A percentile compares a stretch with the other conserved stretches of the same genome.
These are phyloP conservation scores for Myodes glareolus DNA, from an alignment of 2,113 vertebrate species.

Conservation along the genomic window DNA sequence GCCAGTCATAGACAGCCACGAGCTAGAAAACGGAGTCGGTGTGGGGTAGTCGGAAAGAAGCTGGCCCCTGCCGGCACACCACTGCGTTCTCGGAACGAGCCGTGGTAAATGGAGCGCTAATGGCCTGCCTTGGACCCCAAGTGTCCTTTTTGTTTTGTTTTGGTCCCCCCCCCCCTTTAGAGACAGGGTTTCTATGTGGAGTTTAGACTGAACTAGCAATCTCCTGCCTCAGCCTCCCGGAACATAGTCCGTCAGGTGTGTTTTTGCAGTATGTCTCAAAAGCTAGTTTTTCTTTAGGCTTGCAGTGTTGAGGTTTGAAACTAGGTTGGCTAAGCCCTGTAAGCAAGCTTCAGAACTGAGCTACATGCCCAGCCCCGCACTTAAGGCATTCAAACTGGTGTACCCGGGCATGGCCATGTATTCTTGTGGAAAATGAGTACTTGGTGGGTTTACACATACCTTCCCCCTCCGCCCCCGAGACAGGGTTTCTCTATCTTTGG, in stretches of 20 bases:
- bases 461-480: not conserved
- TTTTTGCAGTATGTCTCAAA: not conserved
- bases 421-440: not conserved
- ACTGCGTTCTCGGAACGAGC: not conserved
- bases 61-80: not conserved
- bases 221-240: not conserved
- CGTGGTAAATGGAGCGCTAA: not conserved
- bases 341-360: too few relatives aligned
- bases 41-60: not conserved
- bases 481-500: not conserved
- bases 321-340: not conserved
- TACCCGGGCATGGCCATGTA: not conserved
- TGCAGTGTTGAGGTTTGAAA: not conserved
- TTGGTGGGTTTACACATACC: not conserved
- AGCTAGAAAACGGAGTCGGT: not conserved
- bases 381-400: not conserved
- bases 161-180: too few relatives aligned
- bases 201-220: not conserved
- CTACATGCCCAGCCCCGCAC: not conserved
- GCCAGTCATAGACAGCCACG: fast-evolving
- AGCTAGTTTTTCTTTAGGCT: fast-evolving
- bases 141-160: not conserved
- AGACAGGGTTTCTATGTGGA: not conserved
- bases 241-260: not conserved
- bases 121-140: not conserved